A percentile compares a stretch with the other conserved stretches of the same genome.
Conservation (phyloP, 2,113 vertebrate species). For the Carlito syrichta region DNA sequence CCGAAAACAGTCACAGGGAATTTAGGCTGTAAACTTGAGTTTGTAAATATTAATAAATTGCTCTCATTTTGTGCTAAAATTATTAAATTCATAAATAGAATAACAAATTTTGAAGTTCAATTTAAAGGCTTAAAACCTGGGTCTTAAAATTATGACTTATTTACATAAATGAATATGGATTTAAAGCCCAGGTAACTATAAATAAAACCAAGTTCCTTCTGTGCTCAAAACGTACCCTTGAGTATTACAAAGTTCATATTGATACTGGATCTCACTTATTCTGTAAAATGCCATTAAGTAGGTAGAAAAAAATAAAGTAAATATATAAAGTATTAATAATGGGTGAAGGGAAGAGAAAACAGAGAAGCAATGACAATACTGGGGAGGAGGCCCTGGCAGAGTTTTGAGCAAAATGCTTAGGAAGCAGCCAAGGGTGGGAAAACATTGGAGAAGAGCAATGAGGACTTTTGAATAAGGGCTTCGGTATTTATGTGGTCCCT, state of each 20-base stretch:
- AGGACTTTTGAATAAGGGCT: neutral
- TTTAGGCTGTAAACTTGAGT: neutral
- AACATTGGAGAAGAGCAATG: neutral
- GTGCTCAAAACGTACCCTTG: neutral
- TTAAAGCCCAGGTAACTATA: neutral
- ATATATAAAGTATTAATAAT: neutral
- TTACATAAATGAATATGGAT: neutral
- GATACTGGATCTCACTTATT: neutral
- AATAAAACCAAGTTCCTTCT: neutral
- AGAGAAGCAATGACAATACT: neutral
- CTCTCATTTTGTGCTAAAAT: neutral
- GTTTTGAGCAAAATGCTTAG: neutral
- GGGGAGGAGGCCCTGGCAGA: neutral
- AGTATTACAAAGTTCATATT: neutral
- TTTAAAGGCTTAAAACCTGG: neutral
- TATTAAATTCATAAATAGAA: slow-evolving; percentile 7
- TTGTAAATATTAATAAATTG: too few species aligned
- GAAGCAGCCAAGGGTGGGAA: neutral
- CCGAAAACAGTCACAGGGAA: neutral
- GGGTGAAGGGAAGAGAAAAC: neutral
- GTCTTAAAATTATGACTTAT: neutral
- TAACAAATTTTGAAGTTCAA: neutral
- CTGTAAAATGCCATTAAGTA: neutral
- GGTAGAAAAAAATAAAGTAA: neutral
- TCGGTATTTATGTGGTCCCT: neutral